Evolutionary conservation across 2,888 invertebrate genomes (phyloP).

Genomic region (Graphium colonna): DNA sequence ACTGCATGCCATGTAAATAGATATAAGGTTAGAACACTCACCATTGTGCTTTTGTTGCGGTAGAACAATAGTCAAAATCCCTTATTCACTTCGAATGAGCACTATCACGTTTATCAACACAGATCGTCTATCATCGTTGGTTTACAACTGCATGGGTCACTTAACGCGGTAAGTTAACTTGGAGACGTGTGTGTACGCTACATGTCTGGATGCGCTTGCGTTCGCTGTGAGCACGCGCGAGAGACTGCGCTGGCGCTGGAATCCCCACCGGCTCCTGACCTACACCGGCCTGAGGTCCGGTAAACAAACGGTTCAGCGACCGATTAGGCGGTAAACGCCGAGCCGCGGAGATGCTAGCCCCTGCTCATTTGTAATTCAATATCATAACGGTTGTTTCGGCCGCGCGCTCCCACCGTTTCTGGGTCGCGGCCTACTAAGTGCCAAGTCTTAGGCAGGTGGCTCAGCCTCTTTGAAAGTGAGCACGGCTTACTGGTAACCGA

Average conservation of each 20-base stretch:
- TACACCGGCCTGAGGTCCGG: conserved; percentile 61
- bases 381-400: conserved; percentile 63
- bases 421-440: conserved; percentile 57
- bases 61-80: conserved; percentile 19
- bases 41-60: conserved; percentile 13
- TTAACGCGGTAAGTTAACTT: conserved; percentile 27
- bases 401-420: conserved; percentile 56
- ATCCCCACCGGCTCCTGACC: conserved; percentile 66
- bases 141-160: conserved; percentile 59
- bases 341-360: conserved; percentile 31
- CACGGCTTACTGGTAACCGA: conserved; percentile 15
- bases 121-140: conserved; percentile 56
- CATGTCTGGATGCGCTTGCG: conserved; percentile 62
- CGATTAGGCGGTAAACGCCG: conserved; percentile 57
- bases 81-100: conserved; percentile 52
- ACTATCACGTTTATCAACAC: conserved; percentile 61
- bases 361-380: conserved; percentile 70
- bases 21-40: conserved; percentile 11
- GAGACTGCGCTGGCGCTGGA: conserved; percentile 47
- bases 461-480: conserved; percentile 17
- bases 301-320: conserved; percentile 79
- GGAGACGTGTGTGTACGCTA: conserved; percentile 27
- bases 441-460: conserved; percentile 32
- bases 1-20: not conserved
- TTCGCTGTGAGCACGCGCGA: conserved; percentile 44